These are phyloP conservation scores for Saiga tatarica DNA, from an alignment of 2,113 vertebrate genomes.

Conservation along the genomic window DNA sequence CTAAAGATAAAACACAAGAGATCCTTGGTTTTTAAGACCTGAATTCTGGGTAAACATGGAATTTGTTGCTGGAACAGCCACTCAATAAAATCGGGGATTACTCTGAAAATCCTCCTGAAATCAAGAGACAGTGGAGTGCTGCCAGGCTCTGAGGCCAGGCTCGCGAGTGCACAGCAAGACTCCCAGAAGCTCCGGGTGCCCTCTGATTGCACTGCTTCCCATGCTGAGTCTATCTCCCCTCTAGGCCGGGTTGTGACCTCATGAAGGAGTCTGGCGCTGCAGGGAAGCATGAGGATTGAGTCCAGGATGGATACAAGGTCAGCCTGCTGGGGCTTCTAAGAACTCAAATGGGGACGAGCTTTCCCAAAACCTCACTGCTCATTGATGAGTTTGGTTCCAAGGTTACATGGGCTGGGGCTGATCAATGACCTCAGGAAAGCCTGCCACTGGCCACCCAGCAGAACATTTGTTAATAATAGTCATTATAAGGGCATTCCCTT, in stretches of 20 bases:
- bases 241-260: not conserved
- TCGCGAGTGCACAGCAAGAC: accelerated
- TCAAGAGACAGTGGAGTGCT: slow-evolving; percentile 44
- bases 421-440: not conserved
- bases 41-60: slow-evolving; percentile 56
- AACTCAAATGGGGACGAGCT: not conserved
- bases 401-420: not conserved
- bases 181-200: accelerated
- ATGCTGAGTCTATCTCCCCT: not conserved
- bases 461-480: not conserved
- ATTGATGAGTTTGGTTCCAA: not conserved
- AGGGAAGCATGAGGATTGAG: not conserved
- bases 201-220: not conserved
- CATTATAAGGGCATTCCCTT: not conserved
- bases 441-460: not conserved
- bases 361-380: not conserved
- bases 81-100: slow-evolving; percentile 75
- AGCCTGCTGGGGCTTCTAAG: not conserved
- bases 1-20: slow-evolving; percentile 61
- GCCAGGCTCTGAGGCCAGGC: not conserved
- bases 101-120: slow-evolving; percentile 74
- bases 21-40: slow-evolving; percentile 59
- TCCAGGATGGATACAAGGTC: not conserved
- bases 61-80: slow-evolving; percentile 65
- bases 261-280: not conserved